A percentile compares a stretch with the other conserved stretches of the same genome.
Conservation (phyloP, 2,888 invertebrate genomes). For the Catocala sponsa region DNA sequence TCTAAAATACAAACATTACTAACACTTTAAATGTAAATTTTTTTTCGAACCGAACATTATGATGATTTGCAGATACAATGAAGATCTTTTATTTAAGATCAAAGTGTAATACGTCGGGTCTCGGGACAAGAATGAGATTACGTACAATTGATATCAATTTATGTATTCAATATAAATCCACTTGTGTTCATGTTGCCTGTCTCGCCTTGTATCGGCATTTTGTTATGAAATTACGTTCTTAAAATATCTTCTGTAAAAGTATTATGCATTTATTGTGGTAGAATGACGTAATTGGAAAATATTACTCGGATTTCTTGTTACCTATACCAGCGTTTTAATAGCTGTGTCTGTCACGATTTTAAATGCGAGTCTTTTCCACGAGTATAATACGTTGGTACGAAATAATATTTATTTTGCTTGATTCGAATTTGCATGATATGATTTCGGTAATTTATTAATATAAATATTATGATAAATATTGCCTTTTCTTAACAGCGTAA, state of each 20-base stretch:
- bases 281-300: not conserved
- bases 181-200: conserved; percentile 8
- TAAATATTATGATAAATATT: no score
- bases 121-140: conserved; percentile 9
- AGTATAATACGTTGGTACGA: no score
- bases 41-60: not conserved
- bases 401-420: no score
- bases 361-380: no score
- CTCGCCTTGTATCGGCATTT: not conserved
- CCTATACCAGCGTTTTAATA: no score
- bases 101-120: no score
- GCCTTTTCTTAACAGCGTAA: no score
- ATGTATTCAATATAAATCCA: conserved; percentile 8
- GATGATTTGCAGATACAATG: conserved; percentile 1
- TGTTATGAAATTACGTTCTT: conserved; percentile 10
- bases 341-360: no score
- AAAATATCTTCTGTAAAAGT: conserved; percentile 1
- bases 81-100: conserved; percentile 4
- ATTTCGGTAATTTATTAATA: no score
- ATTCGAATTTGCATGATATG: no score
- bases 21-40: not conserved
- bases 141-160: conserved; percentile 5
- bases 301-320: not conserved
- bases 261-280: not conserved
- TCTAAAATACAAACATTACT: not conserved